Evolutionary conservation across 2,888 invertebrate species (phyloP), one percentile per base, ranked within the genome.

Genomic region (Strigamia maritima): DNA sequence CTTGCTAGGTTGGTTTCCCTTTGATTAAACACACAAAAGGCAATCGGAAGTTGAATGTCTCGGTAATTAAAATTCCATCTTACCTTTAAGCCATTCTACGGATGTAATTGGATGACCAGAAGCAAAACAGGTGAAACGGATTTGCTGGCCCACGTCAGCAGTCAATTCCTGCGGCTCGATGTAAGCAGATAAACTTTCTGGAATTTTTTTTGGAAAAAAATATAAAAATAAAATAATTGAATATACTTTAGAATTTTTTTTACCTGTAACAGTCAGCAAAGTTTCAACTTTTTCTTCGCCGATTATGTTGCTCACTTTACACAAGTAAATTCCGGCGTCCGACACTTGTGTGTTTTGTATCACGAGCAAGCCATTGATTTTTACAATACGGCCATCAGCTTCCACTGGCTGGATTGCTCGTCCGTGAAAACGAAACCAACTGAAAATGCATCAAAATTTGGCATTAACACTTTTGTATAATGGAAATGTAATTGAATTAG

Each of bases 21-120:
- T n/a, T 70, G 10, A 70, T 26, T 26, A 16, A 12, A 26, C 26
- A 70, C 70, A 70, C 60, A 70, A 35, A 70, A 70, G 70, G 70
- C 70, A 70, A 28, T 3, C 14, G 28, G 28, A 70, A 26, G 24
- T 28, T n/a, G 70, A n/a, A 26, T 8, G 70, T 26, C 28, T 70
- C n/a, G n/a, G n/a, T n/a, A 70, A 70, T 70, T 70, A 70, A 70
- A 70, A 70, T 70, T 70, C 12, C 16, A 70, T 26, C 44, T 78
- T 78, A 78, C 78, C 78, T 75, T 79, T 79, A 8, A 79, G 75
- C 79, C 79, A 79, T 40, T 70, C 44, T 26, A 79, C 54, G 10
- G 79, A 70, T 74, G 79, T 79, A 22, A 79, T 44, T 24, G 79
- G 79, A 79, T 75, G 24, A 19, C 79, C 79, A 7, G 75, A 70